A percentile compares a stretch with the other conserved stretches of the same genome.
Evolutionary conservation across 2,797 vertebrate genomes (phyloP).

Genomic region (Chloroceryle amazona): DNA sequence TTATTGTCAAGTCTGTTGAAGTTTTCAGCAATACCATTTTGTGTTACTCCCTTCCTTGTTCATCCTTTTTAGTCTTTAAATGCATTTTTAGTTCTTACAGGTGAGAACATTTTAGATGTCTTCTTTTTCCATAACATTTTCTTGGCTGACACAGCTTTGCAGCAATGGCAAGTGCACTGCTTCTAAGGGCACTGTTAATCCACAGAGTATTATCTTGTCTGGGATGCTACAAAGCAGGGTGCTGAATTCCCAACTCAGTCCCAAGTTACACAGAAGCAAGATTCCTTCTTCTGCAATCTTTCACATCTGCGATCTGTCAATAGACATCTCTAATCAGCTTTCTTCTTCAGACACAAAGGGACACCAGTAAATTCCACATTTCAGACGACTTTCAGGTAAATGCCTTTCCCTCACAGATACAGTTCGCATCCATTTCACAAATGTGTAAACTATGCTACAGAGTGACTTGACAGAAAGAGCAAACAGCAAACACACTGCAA

Average conservation of each 20-base stretch:
- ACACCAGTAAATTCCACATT: neutral
- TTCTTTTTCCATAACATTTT: neutral
- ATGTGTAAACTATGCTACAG: neutral
- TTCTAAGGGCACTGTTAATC: neutral
- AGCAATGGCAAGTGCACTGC: neutral
- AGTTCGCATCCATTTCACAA: neutral
- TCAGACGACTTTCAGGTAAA: neutral
- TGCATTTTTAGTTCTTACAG: neutral
- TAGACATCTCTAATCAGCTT: neutral
- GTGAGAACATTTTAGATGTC: neutral
- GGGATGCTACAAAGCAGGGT: neutral
- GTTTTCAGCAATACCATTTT: neutral
- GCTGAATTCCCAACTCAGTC: neutral
- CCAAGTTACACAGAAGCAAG: neutral
- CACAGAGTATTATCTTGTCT: neutral
- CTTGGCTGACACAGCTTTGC: neutral
- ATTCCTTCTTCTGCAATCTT: neutral
- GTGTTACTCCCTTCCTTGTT: neutral
- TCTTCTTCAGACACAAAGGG: neutral
- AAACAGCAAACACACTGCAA: neutral
- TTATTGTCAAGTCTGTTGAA: neutral
- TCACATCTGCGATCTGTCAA: neutral
- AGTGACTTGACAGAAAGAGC: neutral
- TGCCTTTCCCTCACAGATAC: neutral
- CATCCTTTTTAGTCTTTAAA: neutral